Evolutionary conservation across 2,888 invertebrate genomes (phyloP).

Genomic region (Tuta absoluta): DNA sequence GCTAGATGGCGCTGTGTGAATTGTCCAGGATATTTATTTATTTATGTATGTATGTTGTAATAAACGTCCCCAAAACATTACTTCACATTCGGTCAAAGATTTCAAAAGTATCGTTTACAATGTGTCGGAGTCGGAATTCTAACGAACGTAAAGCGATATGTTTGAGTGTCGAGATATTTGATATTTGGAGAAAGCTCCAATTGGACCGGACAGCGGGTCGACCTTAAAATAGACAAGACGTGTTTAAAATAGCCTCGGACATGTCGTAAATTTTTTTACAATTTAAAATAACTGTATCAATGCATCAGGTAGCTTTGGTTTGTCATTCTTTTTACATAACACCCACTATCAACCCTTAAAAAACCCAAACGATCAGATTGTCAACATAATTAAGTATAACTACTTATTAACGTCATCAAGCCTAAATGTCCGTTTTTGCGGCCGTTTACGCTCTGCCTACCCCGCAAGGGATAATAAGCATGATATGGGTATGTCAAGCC

Average conservation of each 20-base stretch:
- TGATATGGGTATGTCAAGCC: too few species aligned
- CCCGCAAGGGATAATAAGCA: too few species aligned
- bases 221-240: constrained; percentile 6
- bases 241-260: neutral
- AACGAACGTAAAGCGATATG: constrained; percentile 45
- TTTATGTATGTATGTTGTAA: neutral
- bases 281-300: neutral
- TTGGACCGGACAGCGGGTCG: neutral
- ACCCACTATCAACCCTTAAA: too few species aligned
- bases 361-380: too few species aligned
- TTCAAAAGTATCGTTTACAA: constrained; percentile 55
- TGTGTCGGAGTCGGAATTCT: constrained; percentile 37
- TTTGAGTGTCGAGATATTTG: constrained; percentile 19
- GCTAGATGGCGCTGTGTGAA: too few species aligned
- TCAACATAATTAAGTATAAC: too few species aligned
- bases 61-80: neutral
- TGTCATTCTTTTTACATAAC: too few species aligned
- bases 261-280: neutral
- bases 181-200: constrained; percentile 6
- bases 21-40: too few species aligned
- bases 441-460: too few species aligned
- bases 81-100: constrained; percentile 38
- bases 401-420: too few species aligned
- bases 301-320: neutral
- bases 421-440: too few species aligned